Base-by-base conservation (phyloP, 2,888 invertebrate genomes). In the Ormia ochracea region DNA sequence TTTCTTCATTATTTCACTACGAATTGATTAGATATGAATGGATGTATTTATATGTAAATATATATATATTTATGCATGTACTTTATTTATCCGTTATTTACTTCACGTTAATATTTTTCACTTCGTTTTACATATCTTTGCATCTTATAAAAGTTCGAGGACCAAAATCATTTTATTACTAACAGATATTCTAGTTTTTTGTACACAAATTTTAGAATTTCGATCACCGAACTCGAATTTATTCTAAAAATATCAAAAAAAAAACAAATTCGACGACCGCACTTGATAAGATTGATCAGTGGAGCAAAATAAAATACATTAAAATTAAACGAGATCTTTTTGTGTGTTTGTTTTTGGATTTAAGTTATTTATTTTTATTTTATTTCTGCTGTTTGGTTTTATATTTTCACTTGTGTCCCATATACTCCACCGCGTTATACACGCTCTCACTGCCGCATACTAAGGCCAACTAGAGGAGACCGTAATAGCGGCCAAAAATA, bases 391-490 rank as follows among this genome's bases (percentile, higher is more conserved):
- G 17, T 56, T 72, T 66, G 4, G 38, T 61, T 50, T 41, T 61
- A 1, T 33, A n/a, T 31, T 48, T 74, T 58, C 26, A 14, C n/a
- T n/a, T 36, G 19, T 63, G 31, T 65, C 31, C n/a, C 41, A n/a
- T 72, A 61, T 68, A 80, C 72, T 80, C 68, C 65, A 76, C 75
- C 81, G 81, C 76, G 68, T 58, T 69, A 68, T 73, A 78, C 81
- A 77, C 82, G 81, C 75, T 83, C 81, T 78, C 81, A 70, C 72
- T 79, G 56, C 79, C 81, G 81, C 83, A 83, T 82, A 79, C 81
- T 78, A 73, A 78, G 63, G 81, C 81, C 77, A 79, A 83, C 83
- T 83, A 82, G 66, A 72, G 78, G 50, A 73, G 50, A 73, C 78
- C 73, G 78, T 73, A 73, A 63, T 78, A 82, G 74, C 82, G 65